Base-by-base conservation (phyloP, 2,113 vertebrate genomes). In the Oryzias woworae region DNA sequence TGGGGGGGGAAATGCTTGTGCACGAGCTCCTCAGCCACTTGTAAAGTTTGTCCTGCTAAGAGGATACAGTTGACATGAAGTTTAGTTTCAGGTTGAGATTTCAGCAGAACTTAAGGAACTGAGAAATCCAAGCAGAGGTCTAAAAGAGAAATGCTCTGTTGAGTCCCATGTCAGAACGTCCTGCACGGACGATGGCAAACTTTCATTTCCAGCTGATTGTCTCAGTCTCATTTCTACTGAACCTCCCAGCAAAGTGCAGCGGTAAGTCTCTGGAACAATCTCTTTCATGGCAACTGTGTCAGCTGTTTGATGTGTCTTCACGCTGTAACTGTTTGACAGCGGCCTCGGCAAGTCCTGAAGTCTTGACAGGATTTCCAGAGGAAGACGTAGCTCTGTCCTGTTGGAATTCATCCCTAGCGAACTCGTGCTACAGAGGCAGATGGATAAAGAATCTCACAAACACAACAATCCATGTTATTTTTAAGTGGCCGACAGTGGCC, bases 351-450 rank as follows among this genome's bases (percentile, higher is more conserved):
- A 18, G 3, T 28, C 3, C 2, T 14, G 22, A 14, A 8, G 1
- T 2, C 14, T 28, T 70, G 8, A 16, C 5, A 24, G 56, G 16
- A 1, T 13, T 10, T 55, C 5, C 28, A 58, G 54, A 43, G 7
- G 73, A 73, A 18, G 59, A 74, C 7, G 56, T 26, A 26, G 4
- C 7, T 42, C 69, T 90, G 1, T 58, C 54, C n/a, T 86, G 84
- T 71, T 69, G 54, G 42, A 6, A 53, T 42, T 4, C 17, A 20
- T 36, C 14, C 7, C 1, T 13, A 2, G 74, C 0, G 0, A 48
- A 43, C 45, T 4, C 10, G 1, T 13, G 1, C 14, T 7, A 52
- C 64, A 79, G 78, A 72, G 15, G 73, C 36, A 64, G 31, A 31
- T 73, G 65, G 73, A 47, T 12, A 4, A 83, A 78, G 54, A 14